Base-by-base conservation (phyloP, 2,888 invertebrate genomes). In the Bugula neritina region DNA sequence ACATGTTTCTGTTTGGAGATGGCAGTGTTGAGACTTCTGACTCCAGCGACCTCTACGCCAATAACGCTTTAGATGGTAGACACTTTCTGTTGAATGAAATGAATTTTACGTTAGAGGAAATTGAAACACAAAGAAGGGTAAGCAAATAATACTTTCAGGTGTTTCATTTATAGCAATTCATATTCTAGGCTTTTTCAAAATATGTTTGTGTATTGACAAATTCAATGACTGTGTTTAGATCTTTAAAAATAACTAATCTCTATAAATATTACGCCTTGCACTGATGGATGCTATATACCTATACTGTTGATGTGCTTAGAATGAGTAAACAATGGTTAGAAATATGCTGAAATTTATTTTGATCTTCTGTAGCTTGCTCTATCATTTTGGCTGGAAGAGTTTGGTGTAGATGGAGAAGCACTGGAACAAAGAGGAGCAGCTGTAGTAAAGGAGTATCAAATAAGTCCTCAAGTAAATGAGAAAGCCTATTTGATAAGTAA, bases 391-490 rank as follows among this genome's bases (percentile, higher is more conserved):
- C n/a, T 31, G n/a, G 27, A 13, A 31, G 31, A 31, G 10, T 63
- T 63, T 63, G 17, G 27, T 13, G 63, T 63, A 17, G 63, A 63
- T 31, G 63, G 63, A 21, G n/a, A 5, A 34, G 63, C 27, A 13
- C 31, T 63, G 27, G 63, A 63, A 31, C 13, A 5, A 31, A n/a
- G 10, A 63, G 63, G 31, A 5, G 27, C 21, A 10, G 63, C 63
- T 5, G 10, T 10, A 31, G 31, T 63, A 31, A 63, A 31, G 13
- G 63, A 63, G 31, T 63, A 63, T 31, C 63, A 63, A 31, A 63
- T 63, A 63, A 63, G 27, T 34, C 63, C 63, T 13, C 25, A 13
- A 31, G 63, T 63, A n/a, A 63, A 63, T 63, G 63, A 63, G 34
- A 27, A 31, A 31, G 63, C 31, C 10, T 63, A 63, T 31, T 31